Conservation (phyloP, 2,888 invertebrate genomes). For the Ceramica pisi region DNA sequence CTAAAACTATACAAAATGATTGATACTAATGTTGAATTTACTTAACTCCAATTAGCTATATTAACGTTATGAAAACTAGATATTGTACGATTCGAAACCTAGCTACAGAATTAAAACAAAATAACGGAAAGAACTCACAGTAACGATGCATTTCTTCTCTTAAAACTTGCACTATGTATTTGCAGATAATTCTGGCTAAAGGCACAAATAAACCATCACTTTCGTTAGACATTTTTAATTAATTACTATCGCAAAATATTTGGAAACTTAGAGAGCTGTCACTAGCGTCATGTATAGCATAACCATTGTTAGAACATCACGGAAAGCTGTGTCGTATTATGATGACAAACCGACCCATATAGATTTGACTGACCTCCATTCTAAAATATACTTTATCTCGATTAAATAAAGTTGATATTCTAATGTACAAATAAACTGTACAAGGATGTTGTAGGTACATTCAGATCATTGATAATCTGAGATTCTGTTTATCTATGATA, state of each 20-base stretch:
- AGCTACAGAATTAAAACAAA: constrained; percentile 32
- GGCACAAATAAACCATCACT: constrained; percentile 79
- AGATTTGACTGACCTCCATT: neutral
- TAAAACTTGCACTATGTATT: constrained; percentile 77
- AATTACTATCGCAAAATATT: no score
- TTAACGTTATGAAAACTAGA: neutral
- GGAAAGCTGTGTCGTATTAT: constrained; percentile 32
- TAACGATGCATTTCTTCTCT: constrained; percentile 72
- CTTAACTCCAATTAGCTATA: neutral
- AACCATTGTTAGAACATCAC: constrained; percentile 33
- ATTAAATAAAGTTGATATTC: constrained; percentile 3
- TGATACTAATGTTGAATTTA: neutral
- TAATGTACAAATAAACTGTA: neutral
- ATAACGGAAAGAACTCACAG: constrained; percentile 72
- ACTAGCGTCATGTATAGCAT: no score
- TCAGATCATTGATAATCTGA: constrained; percentile 57
- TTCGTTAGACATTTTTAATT: constrained; percentile 77
- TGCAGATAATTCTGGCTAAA: constrained; percentile 73
- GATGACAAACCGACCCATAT: constrained; percentile 17
- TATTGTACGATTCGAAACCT: constrained; percentile 4
- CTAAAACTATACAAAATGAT: no score
- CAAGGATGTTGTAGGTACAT: constrained; percentile 29
- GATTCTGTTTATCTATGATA: constrained; percentile 66
- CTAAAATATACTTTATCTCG: constrained; percentile 18
- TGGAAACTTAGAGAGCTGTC: no score